Conservation (phyloP, 2,113 vertebrate genomes). For the Paramisgurnus dabryanus region DNA sequence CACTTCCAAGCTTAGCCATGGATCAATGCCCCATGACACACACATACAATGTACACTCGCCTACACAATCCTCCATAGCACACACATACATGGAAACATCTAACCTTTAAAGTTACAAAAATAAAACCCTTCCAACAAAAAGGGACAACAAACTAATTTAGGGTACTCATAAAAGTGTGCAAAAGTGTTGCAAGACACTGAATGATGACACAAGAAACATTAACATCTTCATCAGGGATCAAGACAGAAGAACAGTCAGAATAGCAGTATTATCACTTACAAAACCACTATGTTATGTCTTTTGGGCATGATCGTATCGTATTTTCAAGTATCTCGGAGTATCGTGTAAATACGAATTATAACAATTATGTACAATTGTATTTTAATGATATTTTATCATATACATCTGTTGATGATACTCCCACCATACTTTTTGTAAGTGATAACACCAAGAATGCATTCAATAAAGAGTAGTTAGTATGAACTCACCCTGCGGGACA, state of each 20-base stretch:
- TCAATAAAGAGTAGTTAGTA: neutral
- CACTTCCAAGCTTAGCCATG: slow-evolving; percentile 32
- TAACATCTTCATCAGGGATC: too few relatives aligned
- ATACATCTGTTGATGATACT: too few relatives aligned
- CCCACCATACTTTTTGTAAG: neutral
- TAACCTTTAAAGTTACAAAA: slow-evolving; percentile 12
- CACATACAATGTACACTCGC: slow-evolving; percentile 1
- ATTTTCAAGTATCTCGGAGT: too few relatives aligned
- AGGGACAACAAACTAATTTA: neutral
- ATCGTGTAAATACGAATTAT: too few relatives aligned
- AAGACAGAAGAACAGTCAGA: too few relatives aligned
- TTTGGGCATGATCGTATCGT: too few relatives aligned
- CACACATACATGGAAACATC: neutral
- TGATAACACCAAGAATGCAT: neutral
- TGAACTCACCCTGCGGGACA: slow-evolving; percentile 87
- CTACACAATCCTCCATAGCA: slow-evolving; percentile 10
- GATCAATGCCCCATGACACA: slow-evolving; percentile 36
- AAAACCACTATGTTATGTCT: too few relatives aligned
- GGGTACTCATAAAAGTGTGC: neutral
- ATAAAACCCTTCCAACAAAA: neutral
- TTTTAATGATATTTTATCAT: too few relatives aligned
- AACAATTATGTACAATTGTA: too few relatives aligned
- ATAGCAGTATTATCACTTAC: too few relatives aligned
- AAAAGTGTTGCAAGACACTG: neutral
- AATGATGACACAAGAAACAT: too few relatives aligned